Base-by-base conservation (phyloP, 2,797 vertebrate species). In the Takifugu ocellatus region DNA sequence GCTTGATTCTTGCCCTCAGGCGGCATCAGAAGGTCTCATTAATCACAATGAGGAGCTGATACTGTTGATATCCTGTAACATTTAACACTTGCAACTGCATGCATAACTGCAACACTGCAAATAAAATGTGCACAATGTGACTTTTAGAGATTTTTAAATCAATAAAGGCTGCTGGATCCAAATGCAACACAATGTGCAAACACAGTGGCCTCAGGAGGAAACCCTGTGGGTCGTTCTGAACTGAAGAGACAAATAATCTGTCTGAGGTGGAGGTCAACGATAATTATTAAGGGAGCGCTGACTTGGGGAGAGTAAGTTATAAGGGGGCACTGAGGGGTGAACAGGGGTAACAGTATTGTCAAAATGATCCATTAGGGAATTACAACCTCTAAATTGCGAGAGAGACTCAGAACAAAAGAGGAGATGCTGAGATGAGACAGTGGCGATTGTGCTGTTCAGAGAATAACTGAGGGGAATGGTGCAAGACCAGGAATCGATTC, bases 361-460 rank as follows among this genome's bases (percentile, higher is more conserved):
- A 83, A 78, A 84, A 82, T 84, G 75, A 85, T 86, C 62, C 68
- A 84, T 82, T 83, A 75, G 61, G 39, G 75, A 83, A 80, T 83
- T 78, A 81, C 74, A 84, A 74, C 58, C 8, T 44, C 46, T 63
- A 59, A 69, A 71, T 49, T 69, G 66, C 43, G 29, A 66, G 60
- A 15, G 12, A 56, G 17, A 67, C 8, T 29, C n/a, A 45, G 25
- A 46, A 25, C 26, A 36, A 54, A 33, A 56, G 26, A 56, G 15
- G 27, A 3, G 6, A 29, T 12, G 57, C 24, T 56, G 56, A 42
- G 49, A 44, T n/a, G 15, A 15, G 15, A 44, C 16, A 44, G 15
- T 17, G 43, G 43, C 15, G n/a, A 27, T 17, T 63, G 47, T 49
- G 33, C 57, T 25, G 56, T 48, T 54, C 56, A 53, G 8, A 46